Evolutionary conservation across 2,888 invertebrate genomes (phyloP), one percentile per base, ranked within the genome.

Genomic region (Drosophila phalerata): DNA sequence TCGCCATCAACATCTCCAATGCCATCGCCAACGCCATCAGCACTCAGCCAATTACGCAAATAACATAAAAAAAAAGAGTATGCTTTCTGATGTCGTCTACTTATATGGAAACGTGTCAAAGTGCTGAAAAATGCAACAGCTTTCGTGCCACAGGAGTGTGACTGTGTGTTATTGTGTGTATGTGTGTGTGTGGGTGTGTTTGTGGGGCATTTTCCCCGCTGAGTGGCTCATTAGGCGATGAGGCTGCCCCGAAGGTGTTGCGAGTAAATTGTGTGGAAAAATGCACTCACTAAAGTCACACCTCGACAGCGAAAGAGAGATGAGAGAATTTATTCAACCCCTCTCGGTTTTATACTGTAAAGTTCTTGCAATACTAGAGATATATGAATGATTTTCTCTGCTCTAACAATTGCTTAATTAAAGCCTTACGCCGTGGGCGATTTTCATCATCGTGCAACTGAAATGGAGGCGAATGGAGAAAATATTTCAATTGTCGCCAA

Each of bases 11-110:
- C 34, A 51, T 34, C 34, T 9, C 19, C 25, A 61, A 22, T 15
- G 37, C 34, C 51, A 51, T 22, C 37, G n/a, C 34, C 32, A 65
- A 32, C 55, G 70, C 62, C 68, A 45, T 58, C 47, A 61, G 82
- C 84, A 82, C 78, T 84, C 78, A 82, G 86, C 84, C 84, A 84
- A 84, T 84, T 84, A 86, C 85, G 82, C 77, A 85, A 82, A 85
- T 77, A 80, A 85, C 42, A 66, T 68, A 60, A 42, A 45, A 47
- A 28, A 28, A 22, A 32, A 28, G 30, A 28, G 28, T 62, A 49
- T 53, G 48, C 57, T 49, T 47, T 64, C 49, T 42, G 32, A 22
- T 3, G 38, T 51, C 47, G 60, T 45, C 71, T 60, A 71, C 79
- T 79, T 74, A 65, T 72, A 71, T 63, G 70, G 68, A 72, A 85